Base-by-base conservation (phyloP, 1,140 invertebrate species). In the Sesamia nonagrioides region DNA sequence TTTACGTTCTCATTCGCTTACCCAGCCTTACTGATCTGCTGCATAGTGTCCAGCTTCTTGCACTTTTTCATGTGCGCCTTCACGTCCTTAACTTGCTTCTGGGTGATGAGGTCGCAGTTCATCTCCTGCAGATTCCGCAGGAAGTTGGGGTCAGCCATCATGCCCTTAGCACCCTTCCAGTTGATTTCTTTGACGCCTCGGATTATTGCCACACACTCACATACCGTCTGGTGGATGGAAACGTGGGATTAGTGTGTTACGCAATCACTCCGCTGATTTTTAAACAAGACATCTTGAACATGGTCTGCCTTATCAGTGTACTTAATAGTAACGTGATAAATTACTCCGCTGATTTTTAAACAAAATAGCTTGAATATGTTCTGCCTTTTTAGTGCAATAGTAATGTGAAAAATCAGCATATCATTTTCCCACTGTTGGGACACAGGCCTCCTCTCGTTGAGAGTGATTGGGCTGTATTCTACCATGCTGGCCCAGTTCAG, bases 61-160 rank as follows among this genome's bases (percentile, higher is more conserved):
- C 93, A 93, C 71, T 93, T 95, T 83, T 97, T 97, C 95, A 98
- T 95, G 82, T 97, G 97, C 0, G 95, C 92, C 75, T 96, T 97
- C 7, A 97, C 97, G 48, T 96, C 95, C 80, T 96, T 96, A 27
- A 97, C 96, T 88, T 98, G 97, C 71, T 96, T 96, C 66, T 96
- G 95, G 0, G 97, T 97, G 42, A 99, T 97, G 13, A 96, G 95
- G 84, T 99, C 97, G 78, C 97, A 97, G 88, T 98, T 97, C 96
- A 98, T 97, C 86, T 98, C 97, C 94, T 97, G 97, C 2, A 99
- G 92, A 35, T 95, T 96, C 79, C 96, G 95, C 3, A 99, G 88
- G 90, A 99, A 99, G 90, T 96, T 97, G 0, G 98, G 97, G 90
- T 99, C 98, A 0, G 97, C 96, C 98, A 99, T 98, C 96, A 99